phyloP scores from a whole-genome alignment of 2,797 vertebrate species.

The Dendrocincla tyrannina region DNA sequence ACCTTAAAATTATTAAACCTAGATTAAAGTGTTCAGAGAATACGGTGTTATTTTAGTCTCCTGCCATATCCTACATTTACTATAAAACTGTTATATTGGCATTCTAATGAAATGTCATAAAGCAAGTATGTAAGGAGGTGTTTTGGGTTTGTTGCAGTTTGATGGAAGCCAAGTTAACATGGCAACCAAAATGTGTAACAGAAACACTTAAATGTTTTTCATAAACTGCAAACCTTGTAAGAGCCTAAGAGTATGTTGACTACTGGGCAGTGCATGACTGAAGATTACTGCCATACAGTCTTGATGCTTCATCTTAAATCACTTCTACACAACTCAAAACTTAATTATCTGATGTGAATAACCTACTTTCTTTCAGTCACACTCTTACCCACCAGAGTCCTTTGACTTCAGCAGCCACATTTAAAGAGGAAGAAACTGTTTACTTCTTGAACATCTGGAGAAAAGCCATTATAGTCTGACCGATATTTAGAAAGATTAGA shows the following conservation, averaged over 20 bases:
- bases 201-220: constrained; percentile 77
- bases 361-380: not conserved
- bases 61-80: constrained; percentile 79
- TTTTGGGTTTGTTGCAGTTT: constrained; percentile 80
- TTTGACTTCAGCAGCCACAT: not conserved
- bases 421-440: not conserved
- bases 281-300: not conserved
- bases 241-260: constrained; percentile 38
- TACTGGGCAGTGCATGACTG: constrained; percentile 33
- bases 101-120: constrained; percentile 84
- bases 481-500: not conserved
- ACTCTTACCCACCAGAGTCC: not conserved
- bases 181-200: constrained; percentile 80
- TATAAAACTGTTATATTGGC: constrained; percentile 80
- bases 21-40: constrained; percentile 80
- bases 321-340: not conserved
- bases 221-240: constrained; percentile 69
- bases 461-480: not conserved
- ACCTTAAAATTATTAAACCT: constrained; percentile 80
- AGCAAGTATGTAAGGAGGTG: constrained; percentile 83
- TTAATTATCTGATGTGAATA: not conserved
- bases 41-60: constrained; percentile 83
- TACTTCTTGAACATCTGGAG: not conserved
- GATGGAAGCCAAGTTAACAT: constrained; percentile 79
- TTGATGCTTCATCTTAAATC: not conserved